phyloP scores from a whole-genome alignment of 2,113 vertebrate genomes.

The Aldabrachelys gigantea region DNA sequence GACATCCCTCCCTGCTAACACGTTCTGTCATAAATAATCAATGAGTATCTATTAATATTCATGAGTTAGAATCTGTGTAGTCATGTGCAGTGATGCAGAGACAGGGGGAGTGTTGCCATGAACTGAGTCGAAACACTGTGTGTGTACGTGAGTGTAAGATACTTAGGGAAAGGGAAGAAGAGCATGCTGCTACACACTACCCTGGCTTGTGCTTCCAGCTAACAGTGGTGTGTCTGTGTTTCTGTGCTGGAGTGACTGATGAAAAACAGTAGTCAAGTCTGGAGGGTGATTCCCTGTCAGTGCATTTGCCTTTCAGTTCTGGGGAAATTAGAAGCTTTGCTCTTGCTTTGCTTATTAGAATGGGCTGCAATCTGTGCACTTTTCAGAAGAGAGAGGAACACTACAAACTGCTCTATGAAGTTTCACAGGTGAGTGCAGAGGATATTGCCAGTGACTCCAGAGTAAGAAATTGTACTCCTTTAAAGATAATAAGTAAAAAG shows the following conservation, averaged over 20 bases:
- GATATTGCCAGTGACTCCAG: constrained; percentile 50
- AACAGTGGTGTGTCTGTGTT: constrained; percentile 81
- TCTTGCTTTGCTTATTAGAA: constrained; percentile 87
- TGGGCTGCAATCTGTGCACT: constrained; percentile 99
- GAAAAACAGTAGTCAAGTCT: constrained; percentile 87
- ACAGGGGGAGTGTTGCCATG: constrained; percentile 92
- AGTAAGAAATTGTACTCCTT: constrained; percentile 63
- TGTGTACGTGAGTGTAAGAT: constrained; percentile 81
- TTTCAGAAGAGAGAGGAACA: constrained; percentile 98
- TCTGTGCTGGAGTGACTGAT: constrained; percentile 89
- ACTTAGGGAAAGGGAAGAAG: constrained; percentile 81
- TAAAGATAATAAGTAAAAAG: constrained; percentile 47
- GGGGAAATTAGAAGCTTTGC: constrained; percentile 86
- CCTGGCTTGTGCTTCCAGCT: constrained; percentile 78
- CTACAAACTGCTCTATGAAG: constrained; percentile 99
- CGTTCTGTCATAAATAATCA: constrained; percentile 92
- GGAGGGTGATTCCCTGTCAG: constrained; percentile 90
- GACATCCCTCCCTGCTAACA: constrained; percentile 86
- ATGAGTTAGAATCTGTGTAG: constrained; percentile 91
- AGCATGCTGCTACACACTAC: constrained; percentile 83
- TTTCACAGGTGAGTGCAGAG: constrained; percentile 93
- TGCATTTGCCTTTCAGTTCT: constrained; percentile 83
- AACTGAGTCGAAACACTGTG: constrained; percentile 91
- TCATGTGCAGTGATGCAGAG: constrained; percentile 90
- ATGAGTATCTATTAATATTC: constrained; percentile 90